phyloP scores from a whole-genome alignment of 1,140 invertebrate genomes.

The Daktulosphaira vitifoliae region DNA sequence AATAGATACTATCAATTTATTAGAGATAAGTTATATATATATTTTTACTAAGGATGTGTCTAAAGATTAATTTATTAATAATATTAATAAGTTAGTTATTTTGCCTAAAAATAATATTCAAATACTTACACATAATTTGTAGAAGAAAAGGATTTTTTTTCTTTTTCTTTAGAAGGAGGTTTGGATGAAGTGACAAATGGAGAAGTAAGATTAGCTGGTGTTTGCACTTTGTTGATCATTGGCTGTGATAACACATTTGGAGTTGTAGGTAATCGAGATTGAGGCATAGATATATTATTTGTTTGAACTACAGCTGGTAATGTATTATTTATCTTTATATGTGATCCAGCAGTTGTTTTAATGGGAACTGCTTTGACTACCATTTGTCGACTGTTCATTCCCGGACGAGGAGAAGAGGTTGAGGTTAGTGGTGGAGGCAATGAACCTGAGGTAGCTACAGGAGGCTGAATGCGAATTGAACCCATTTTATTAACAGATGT shows the following conservation, averaged over 20 bases:
- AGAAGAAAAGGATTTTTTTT: slow-evolving; percentile 37
- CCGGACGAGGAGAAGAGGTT: slow-evolving; percentile 43
- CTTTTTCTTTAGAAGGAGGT: slow-evolving; percentile 36
- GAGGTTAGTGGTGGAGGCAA: slow-evolving; percentile 39
- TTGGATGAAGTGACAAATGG: slow-evolving; percentile 33
- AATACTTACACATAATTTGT: slow-evolving; percentile 39
- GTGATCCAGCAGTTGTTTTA: slow-evolving; percentile 15
- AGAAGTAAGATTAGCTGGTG: slow-evolving; percentile 16
- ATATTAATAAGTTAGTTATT: too few species aligned
- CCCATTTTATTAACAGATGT: slow-evolving; percentile 20
- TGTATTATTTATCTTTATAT: slow-evolving; percentile 18
- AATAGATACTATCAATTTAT: too few species aligned
- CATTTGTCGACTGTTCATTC: slow-evolving; percentile 36
- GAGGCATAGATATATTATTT: slow-evolving; percentile 17
- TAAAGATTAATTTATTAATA: too few species aligned
- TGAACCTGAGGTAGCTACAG: slow-evolving; percentile 39
- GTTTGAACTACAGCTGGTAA: not conserved
- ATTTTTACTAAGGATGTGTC: too few species aligned
- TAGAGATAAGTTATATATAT: too few species aligned
- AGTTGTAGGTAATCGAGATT: slow-evolving; percentile 36
- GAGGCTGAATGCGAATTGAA: slow-evolving; percentile 31
- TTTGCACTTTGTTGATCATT: slow-evolving; percentile 12
- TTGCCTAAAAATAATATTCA: too few species aligned
- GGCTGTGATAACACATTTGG: slow-evolving; percentile 41
- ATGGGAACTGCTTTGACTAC: slow-evolving; percentile 28